These are phyloP conservation scores for Lasioglossum marginatum DNA, from an alignment of 2,888 invertebrate species.

Conservation along the genomic window DNA sequence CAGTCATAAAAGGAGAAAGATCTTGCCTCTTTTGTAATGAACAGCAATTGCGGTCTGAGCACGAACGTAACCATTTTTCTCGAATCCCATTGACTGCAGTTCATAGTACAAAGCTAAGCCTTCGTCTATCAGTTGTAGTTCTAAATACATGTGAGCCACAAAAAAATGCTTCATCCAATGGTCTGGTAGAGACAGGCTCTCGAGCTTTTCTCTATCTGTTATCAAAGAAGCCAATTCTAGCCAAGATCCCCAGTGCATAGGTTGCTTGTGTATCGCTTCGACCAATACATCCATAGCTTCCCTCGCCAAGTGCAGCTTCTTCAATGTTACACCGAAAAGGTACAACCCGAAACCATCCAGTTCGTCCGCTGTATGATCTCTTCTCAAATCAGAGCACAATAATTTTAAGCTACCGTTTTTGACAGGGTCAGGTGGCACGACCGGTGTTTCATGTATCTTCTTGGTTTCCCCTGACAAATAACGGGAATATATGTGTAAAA, in stretches of 20 bases:
- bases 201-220: slow-evolving; percentile 91
- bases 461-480: slow-evolving; percentile 97
- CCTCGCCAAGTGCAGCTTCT: slow-evolving; percentile 92
- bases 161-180: slow-evolving; percentile 99
- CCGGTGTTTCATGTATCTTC: slow-evolving; percentile 92
- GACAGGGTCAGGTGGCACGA: slow-evolving; percentile 87
- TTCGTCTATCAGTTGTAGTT: slow-evolving; percentile 95
- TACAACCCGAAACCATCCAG: slow-evolving; percentile 95
- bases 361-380: slow-evolving; percentile 87
- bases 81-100: slow-evolving; percentile 92
- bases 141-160: slow-evolving; percentile 94
- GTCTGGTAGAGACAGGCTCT: slow-evolving; percentile 89
- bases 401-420: slow-evolving; percentile 86
- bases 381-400: slow-evolving; percentile 86
- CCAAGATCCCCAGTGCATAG: slow-evolving; percentile 98
- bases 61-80: slow-evolving; percentile 94
- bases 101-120: slow-evolving; percentile 93
- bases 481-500: slow-evolving; percentile 93
- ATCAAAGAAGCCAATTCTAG: slow-evolving; percentile 95
- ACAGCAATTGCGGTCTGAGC: slow-evolving; percentile 97
- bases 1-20: neutral
- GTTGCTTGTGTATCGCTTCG: slow-evolving; percentile 91
- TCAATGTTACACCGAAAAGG: slow-evolving; percentile 95
- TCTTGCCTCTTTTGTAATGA: slow-evolving; percentile 94
- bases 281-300: slow-evolving; percentile 92